Evolutionary conservation across 2,113 vertebrate species (phyloP).

Genomic region (Leucoraja erinaceus): DNA sequence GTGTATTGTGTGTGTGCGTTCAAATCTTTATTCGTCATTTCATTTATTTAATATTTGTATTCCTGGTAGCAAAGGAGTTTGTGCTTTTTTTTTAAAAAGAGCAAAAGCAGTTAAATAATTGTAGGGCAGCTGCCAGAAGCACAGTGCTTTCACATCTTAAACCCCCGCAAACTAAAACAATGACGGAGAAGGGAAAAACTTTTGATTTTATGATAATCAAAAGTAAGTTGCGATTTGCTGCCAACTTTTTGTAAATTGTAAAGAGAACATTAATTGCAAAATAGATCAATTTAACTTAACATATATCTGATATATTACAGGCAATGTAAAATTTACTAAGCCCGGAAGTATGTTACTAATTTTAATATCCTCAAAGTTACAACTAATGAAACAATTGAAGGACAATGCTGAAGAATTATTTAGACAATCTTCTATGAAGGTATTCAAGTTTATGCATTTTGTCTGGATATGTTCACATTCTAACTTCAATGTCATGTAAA

Average conservation of each 20-base stretch:
- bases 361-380: conserved; percentile 9
- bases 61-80: conserved; percentile 17
- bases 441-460: conserved; percentile 8
- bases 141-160: not conserved
- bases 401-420: conserved; percentile 8
- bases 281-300: conserved; percentile 34
- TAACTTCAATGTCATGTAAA: conserved; percentile 12
- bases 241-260: conserved; percentile 33
- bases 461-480: conserved; percentile 12
- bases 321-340: conserved; percentile 31
- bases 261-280: conserved; percentile 15
- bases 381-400: conserved; percentile 8
- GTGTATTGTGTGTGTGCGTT: conserved; percentile 34
- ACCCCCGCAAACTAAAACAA: not conserved
- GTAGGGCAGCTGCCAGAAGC: conserved; percentile 1
- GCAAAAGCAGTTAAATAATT: conserved; percentile 9
- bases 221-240: not conserved
- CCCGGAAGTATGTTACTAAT: conserved; percentile 23
- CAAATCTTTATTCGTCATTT: conserved; percentile 29
- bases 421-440: conserved; percentile 35
- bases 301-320: conserved; percentile 36
- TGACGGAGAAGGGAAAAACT: not conserved
- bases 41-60: conserved; percentile 37
- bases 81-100: not conserved
- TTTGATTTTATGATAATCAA: conserved; percentile 10